These are phyloP conservation scores for Eutolmus rufibarbis DNA, from an alignment of 2,888 invertebrate genomes.

Conservation along the genomic window DNA sequence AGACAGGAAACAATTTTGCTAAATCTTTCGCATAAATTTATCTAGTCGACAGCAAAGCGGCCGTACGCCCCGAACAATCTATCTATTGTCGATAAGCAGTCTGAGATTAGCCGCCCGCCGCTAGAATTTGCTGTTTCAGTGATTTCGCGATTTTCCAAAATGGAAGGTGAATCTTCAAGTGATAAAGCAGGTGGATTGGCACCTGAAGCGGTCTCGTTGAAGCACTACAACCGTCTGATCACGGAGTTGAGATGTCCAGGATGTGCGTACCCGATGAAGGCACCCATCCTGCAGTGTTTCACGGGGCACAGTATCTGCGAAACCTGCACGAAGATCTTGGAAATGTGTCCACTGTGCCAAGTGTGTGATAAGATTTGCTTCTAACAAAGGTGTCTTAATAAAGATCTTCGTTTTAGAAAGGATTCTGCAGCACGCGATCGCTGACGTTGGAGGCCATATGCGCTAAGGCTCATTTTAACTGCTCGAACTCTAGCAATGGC, in stretches of 20 bases:
- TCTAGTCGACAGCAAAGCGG: not conserved
- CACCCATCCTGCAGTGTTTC: slow-evolving; percentile 59
- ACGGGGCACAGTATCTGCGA: slow-evolving; percentile 61
- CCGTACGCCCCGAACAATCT: not conserved
- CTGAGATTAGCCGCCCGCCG: not conserved
- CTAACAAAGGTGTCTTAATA: not conserved
- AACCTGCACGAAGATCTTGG: slow-evolving; percentile 57
- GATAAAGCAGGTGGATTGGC: too few species aligned
- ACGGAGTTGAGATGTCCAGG: slow-evolving; percentile 62
- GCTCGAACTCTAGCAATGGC: slow-evolving; percentile 65
- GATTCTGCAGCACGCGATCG: slow-evolving; percentile 66
- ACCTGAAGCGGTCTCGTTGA: slow-evolving; percentile 50
- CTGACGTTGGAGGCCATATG: slow-evolving; percentile 68
- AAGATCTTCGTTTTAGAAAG: slow-evolving; percentile 62
- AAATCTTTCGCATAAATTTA: not conserved
- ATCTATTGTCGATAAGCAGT: not conserved
- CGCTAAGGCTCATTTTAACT: slow-evolving; percentile 69
- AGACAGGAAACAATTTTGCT: not conserved
- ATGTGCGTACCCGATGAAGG: slow-evolving; percentile 60
- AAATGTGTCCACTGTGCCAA: slow-evolving; percentile 60
- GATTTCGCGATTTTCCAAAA: not conserved
- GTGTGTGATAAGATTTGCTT: slow-evolving; percentile 51
- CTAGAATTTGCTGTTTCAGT: not conserved
- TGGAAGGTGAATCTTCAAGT: not conserved
- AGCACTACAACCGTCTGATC: slow-evolving; percentile 59